phyloP scores from a whole-genome alignment of 2,888 invertebrate species.

The Cosmorhoe ocellata region DNA sequence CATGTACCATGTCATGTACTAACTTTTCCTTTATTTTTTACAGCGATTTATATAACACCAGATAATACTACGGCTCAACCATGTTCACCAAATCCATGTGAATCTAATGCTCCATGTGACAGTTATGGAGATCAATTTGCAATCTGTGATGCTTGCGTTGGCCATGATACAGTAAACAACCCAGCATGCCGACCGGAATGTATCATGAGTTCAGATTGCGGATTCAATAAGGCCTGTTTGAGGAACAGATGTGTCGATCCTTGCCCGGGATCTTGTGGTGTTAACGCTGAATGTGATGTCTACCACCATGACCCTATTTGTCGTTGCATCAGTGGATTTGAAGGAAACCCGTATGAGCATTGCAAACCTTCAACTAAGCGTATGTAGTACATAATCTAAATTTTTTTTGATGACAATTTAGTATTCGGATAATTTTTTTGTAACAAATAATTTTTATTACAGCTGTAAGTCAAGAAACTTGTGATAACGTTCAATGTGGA shows the following conservation, averaged over 20 bases:
- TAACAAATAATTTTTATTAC: slow-evolving; percentile 49
- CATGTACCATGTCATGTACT: too few species aligned
- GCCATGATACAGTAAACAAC: slow-evolving; percentile 85
- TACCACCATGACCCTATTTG: slow-evolving; percentile 89
- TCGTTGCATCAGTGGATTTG: slow-evolving; percentile 85
- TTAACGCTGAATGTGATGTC: slow-evolving; percentile 87
- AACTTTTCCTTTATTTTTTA: neutral
- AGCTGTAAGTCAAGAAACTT: slow-evolving; percentile 80
- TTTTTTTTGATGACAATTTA: neutral
- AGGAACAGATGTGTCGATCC: slow-evolving; percentile 89
- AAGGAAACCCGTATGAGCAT: slow-evolving; percentile 90
- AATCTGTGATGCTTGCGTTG: slow-evolving; percentile 89
- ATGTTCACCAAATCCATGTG: slow-evolving; percentile 91
- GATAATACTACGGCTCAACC: slow-evolving; percentile 86
- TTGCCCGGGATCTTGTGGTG: slow-evolving; percentile 90
- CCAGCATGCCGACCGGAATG: slow-evolving; percentile 92
- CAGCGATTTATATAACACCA: slow-evolving; percentile 77
- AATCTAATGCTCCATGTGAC: slow-evolving; percentile 85
- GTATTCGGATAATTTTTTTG: too few species aligned
- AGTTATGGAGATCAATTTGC: slow-evolving; percentile 89
- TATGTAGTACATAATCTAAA: slow-evolving; percentile 63
- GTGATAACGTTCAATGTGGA: slow-evolving; percentile 87
- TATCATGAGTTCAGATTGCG: slow-evolving; percentile 90
- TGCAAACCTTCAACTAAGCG: slow-evolving; percentile 83
- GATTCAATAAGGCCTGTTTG: slow-evolving; percentile 89